Conservation (phyloP, 2,888 invertebrate genomes). For the Orthonychiurus folsomi region DNA sequence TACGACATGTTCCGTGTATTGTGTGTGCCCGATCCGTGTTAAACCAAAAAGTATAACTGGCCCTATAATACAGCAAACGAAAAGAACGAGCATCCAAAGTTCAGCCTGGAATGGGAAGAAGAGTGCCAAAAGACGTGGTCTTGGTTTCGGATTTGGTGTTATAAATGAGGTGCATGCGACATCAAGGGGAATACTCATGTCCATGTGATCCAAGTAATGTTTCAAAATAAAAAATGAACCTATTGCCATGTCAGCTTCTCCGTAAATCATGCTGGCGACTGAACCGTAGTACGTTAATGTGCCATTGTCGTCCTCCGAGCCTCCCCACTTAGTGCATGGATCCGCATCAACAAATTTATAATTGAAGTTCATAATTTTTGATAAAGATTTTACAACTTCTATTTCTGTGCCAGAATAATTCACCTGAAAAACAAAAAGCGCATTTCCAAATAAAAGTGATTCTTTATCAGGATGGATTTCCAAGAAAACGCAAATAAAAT, state of each 20-base stretch:
- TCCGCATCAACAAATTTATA: constrained; percentile 35
- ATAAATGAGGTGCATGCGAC: constrained; percentile 39
- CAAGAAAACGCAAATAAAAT: no score
- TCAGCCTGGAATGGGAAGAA: constrained; percentile 37
- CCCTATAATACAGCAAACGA: constrained; percentile 34
- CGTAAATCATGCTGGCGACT: constrained; percentile 31
- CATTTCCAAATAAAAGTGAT: no score
- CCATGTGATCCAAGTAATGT: constrained; percentile 35
- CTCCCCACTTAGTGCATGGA: constrained; percentile 12
- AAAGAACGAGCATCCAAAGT: constrained; percentile 33
- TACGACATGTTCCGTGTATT: constrained; percentile 23
- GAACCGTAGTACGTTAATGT: constrained; percentile 30
- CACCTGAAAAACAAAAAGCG: constrained; percentile 19
- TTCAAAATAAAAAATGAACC: constrained; percentile 38
- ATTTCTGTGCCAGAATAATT: constrained; percentile 39
- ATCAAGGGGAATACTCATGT: constrained; percentile 39
- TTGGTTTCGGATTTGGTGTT: constrained; percentile 37
- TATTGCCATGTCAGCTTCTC: constrained; percentile 37
- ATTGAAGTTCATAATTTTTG: constrained; percentile 37
- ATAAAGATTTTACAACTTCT: constrained; percentile 33
- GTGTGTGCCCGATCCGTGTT: constrained; percentile 17
- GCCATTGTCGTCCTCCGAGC: background rate
- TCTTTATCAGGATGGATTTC: no score
- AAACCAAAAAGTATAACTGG: constrained; percentile 29
- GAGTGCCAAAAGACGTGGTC: constrained; percentile 35